Evolutionary conservation across 2,888 invertebrate genomes (phyloP).

Genomic region (Perizoma affinitatum): DNA sequence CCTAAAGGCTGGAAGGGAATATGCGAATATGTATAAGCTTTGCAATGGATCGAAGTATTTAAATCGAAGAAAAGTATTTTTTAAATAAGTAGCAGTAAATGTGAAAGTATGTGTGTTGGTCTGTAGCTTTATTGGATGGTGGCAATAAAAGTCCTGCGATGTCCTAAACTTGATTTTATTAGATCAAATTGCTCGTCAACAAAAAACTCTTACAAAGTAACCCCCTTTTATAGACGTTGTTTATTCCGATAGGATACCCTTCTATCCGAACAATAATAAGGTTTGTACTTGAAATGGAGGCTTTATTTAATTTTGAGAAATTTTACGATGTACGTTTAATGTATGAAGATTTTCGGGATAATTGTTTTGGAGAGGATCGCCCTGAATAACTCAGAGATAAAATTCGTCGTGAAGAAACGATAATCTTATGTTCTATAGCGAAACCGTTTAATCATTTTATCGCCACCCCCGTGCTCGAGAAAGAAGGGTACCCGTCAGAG

Average conservation of each 20-base stretch:
- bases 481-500: too few relatives aligned
- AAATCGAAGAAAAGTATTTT: too few relatives aligned
- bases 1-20: not conserved
- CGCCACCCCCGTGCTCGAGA: too few relatives aligned
- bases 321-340: conserved; percentile 15
- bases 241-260: conserved; percentile 57
- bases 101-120: too few relatives aligned
- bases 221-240: conserved; percentile 58
- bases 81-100: too few relatives aligned
- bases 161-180: conserved; percentile 53
- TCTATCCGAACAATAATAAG: conserved; percentile 54
- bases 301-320: conserved; percentile 47
- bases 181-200: conserved; percentile 55
- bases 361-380: not conserved
- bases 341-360: conserved; percentile 12
- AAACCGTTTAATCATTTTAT: too few relatives aligned
- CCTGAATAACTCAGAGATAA: not conserved
- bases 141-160: conserved; percentile 45
- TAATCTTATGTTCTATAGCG: too few relatives aligned
- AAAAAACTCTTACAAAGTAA: conserved; percentile 53
- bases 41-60: too few relatives aligned
- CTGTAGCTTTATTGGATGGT: conserved; percentile 21
- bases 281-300: conserved; percentile 50
- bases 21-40: not conserved
- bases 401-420: too few relatives aligned